Evolutionary conservation across 2,113 vertebrate species (phyloP), one percentile per base, ranked within the genome.

Genomic region (Sceloporus undulatus): DNA sequence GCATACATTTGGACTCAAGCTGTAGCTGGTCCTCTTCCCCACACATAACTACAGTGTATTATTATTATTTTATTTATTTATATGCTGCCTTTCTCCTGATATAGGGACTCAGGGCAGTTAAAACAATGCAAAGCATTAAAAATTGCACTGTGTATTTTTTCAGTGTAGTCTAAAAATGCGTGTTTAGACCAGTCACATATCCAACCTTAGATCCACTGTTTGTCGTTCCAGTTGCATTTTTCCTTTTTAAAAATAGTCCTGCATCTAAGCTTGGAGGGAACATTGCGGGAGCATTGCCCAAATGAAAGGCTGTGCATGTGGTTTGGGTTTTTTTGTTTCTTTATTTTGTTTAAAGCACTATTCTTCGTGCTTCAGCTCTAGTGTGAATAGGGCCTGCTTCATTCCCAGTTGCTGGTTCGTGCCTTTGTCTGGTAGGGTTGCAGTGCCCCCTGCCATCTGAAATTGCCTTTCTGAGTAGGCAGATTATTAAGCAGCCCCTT

Each of bases 371-470:
- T 13, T 29, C 38, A 5, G 3, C 52, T 40, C 84, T 66, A 3
- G 54, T 0, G 27, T 18, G 25, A 23, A 9, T 14, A 48, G 38
- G 34, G 38, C 70, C 38, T n/a, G 38, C 4, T 34, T 82, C 70
- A 14, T 62, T 74, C 25, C 23, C n/a, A 5, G n/a, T 19, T 13
- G 9, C 38, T 48, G 68, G 29, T 79, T 75, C 6, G 23, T 48
- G 79, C 40, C 70, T 82, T 48, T 65, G 68, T 81, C 62, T 86
- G 85, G 27, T 38, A 40, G 86, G 38, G 68, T 38, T 82, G 16
- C 38, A 76, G 79, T 82, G 79, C 86, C 86, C 79, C 85, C 85
- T 86, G 85, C 56, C 85, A 86, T 68, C 74, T 59, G 9, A 21
- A 34, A 87, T 75, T 14, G 48, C 86, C 56, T 78, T 48, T 34